Evolutionary conservation across 1,140 invertebrate species (phyloP).

Genomic region (Hermetia illucens): DNA sequence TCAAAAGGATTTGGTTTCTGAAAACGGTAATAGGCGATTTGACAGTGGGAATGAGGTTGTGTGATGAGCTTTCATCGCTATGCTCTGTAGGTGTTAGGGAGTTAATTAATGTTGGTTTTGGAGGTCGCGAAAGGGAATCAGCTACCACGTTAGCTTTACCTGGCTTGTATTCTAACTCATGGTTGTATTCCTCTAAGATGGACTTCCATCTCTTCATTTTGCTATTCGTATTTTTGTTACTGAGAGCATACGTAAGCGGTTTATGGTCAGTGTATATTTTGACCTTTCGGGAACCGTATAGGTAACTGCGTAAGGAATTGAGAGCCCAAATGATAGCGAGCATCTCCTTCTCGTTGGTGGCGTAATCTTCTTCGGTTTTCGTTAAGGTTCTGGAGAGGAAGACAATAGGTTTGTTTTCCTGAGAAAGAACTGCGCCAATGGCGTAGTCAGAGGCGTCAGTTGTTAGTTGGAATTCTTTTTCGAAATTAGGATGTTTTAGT

Average conservation of each 20-base stretch:
- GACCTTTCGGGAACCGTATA: slow-evolving; percentile 12
- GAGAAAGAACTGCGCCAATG: slow-evolving; percentile 19
- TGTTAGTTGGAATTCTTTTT: slow-evolving; percentile 15
- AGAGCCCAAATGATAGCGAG: slow-evolving; percentile 23
- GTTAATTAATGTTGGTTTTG: not conserved
- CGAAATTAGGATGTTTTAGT: slow-evolving; percentile 23
- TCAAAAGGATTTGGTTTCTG: slow-evolving; percentile 3
- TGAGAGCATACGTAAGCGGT: slow-evolving; percentile 26
- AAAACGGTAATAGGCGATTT: slow-evolving; percentile 5
- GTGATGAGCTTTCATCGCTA: slow-evolving; percentile 2
- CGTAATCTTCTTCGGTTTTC: slow-evolving; percentile 16
- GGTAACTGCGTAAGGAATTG: slow-evolving; percentile 20
- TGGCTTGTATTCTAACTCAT: slow-evolving; percentile 17
- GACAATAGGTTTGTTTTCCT: slow-evolving; percentile 9
- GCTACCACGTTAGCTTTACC: slow-evolving; percentile 12
- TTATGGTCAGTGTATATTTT: slow-evolving; percentile 16
- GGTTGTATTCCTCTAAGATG: slow-evolving; percentile 19
- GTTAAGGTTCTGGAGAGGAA: slow-evolving; percentile 19
- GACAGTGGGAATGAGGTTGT: slow-evolving; percentile 1
- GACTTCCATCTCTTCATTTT: slow-evolving; percentile 27
- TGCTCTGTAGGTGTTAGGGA: not conserved
- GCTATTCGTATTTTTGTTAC: slow-evolving; percentile 19
- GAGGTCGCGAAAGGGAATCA: slow-evolving; percentile 4
- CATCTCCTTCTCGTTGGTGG: slow-evolving; percentile 15
- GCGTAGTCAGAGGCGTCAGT: slow-evolving; percentile 17